Percentiles rank a stretch among this genome's conserved stretches.
These are phyloP conservation scores for Thomomys bottae DNA, from an alignment of 2,113 vertebrate species.

Conservation along the genomic window DNA sequence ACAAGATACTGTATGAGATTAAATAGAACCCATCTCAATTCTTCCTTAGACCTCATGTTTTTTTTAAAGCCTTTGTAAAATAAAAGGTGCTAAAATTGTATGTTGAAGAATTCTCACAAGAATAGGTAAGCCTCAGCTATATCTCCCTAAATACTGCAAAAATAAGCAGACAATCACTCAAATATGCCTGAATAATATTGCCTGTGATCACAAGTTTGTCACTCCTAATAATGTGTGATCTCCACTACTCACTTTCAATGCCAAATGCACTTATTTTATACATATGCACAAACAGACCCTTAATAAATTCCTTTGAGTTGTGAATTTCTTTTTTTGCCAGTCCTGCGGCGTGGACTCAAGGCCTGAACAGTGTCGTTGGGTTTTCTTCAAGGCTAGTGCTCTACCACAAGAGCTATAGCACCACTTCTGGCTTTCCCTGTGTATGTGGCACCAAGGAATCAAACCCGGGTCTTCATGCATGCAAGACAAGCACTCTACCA, in stretches of 20 bases:
- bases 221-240: neutral
- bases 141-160: conserved; percentile 15
- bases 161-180: conserved; percentile 15
- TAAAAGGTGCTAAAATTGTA: neutral
- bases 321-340: neutral
- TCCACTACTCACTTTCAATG: conserved; percentile 24
- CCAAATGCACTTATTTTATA: conserved; percentile 30
- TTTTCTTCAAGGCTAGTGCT: too few relatives aligned
- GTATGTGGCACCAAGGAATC: too few relatives aligned
- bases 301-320: neutral
- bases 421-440: too few relatives aligned
- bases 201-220: neutral
- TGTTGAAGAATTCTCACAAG: neutral
- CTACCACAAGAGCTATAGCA: too few relatives aligned
- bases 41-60: neutral
- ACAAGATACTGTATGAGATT: neutral
- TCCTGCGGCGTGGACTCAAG: too few relatives aligned
- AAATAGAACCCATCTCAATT: conserved; percentile 20
- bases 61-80: neutral
- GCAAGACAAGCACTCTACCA: too few relatives aligned
- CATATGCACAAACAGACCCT: conserved; percentile 35
- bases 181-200: neutral
- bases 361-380: too few relatives aligned
- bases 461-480: too few relatives aligned
- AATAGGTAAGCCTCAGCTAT: conserved; percentile 2